Evolutionary conservation across 2,888 invertebrate species (phyloP), one percentile per base, ranked within the genome.

Genomic region (Heliconius charithonia): DNA sequence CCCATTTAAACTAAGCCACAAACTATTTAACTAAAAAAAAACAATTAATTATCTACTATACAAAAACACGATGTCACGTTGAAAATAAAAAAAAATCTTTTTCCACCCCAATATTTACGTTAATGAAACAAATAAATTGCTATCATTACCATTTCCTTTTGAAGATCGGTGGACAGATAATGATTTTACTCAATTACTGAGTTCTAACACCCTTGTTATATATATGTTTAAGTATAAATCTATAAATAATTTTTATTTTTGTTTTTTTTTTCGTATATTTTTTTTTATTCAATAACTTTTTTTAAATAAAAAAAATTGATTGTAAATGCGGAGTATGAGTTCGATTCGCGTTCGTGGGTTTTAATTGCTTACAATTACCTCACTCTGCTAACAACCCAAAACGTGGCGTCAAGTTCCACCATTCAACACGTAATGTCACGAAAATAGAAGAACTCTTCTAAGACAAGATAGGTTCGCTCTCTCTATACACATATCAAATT

Each of bases 91-190:
- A n/a, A 32, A 51, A 51, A 22, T 22, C 4, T 25, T n/a, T 45
- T 59, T 32, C 62, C 32, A 56, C 65, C 75, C 75, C 51, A 51
- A 67, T 29, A 56, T 66, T 51, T 67, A 32, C 45, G 27, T 59
- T 63, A 71, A 78, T 74, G 66, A 32, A 67, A 76, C 70, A 76
- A 62, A 70, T 73, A 79, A 81, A 81, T 81, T 81, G 77, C 79
- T 76, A 67, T 79, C 77, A 81, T 81, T 73, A 78, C 56, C 37
- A 78, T 79, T 81, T 81, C 79, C 78, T 75, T 80, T 63, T 71
- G 41, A 78, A 81, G 79, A 81, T 81, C 70, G 56, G 66, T 63
- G 19, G 80, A 59, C 25, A 56, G 79, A 78, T 81, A 81, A 79
- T 73, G 59, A 67, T 78, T 69, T 73, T 56, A 77, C 66, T 59